Base-by-base conservation (phyloP, 2,888 invertebrate genomes). In the Anorthoa munda region DNA sequence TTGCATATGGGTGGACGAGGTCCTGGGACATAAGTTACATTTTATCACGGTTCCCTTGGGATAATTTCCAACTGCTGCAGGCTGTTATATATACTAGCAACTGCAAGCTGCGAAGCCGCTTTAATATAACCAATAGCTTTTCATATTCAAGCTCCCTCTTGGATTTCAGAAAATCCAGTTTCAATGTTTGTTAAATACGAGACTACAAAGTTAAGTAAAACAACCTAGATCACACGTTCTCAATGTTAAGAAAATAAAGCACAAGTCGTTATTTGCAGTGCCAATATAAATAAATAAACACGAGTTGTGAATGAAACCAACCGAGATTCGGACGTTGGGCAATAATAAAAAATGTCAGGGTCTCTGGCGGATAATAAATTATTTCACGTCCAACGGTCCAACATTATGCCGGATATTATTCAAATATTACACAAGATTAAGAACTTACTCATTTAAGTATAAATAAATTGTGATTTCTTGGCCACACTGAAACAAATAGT, bases 341-440 rank as follows among this genome's bases (percentile, higher is more conserved):
- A 72, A 81, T 77, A 63, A 45, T 72, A 78, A 73, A 66, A 87
- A 89, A 89, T 90, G 90, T 90, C 90, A 89, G 80, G 90, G 88
- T 73, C 89, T 76, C 63, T 18, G 11, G 58, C 21, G 12, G 46
- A 73, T 79, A 59, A 79, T 77, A 78, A 75, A 83, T 75, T 73
- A 81, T 85, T 79, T 77, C 71, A 79, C 77, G 70, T 60, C 69
- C 65, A 74, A 82, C 61, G 63, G 70, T 60, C 69, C 65, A 74
- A 82, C 61, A 63, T 67, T 66, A 68, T 82, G 80, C 83, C 88
- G 89, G 89, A 89, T 81, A 85, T 78, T 84, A 80, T 80, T 76
- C 55, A 78, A 86, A 86, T 84, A 75, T 84, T 68, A 60, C 77
- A 60, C 63, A 61, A 72, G 48, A 67, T 71, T 23, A 61, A 21